Evolutionary conservation across 2,797 vertebrate genomes (phyloP).

Genomic region (Sebastes nivosus): DNA sequence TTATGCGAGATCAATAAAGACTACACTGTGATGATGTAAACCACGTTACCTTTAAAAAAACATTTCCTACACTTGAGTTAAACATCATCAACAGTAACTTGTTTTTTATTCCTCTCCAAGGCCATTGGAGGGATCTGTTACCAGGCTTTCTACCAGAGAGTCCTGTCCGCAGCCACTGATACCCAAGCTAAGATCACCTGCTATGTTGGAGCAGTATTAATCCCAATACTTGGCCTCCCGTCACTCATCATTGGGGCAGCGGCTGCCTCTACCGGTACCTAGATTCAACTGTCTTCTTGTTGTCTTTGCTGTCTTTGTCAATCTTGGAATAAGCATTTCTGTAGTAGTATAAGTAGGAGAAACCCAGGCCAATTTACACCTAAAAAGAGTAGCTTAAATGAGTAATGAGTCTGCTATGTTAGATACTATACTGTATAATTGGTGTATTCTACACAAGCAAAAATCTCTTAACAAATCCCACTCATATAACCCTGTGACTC

Average conservation of each 20-base stretch:
- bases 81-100: background rate
- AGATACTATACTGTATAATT: too few species aligned
- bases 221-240: slow-evolving; percentile 51
- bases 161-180: slow-evolving; percentile 38
- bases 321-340: background rate
- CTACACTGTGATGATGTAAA: background rate
- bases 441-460: background rate
- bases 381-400: background rate
- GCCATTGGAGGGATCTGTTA: slow-evolving; percentile 53
- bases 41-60: background rate
- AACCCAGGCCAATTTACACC: background rate
- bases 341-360: rapidly evolving
- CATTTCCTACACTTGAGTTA: background rate
- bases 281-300: background rate
- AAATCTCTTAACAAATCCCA: background rate
- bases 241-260: slow-evolving; percentile 53
- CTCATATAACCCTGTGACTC: background rate
- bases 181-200: slow-evolving; percentile 58
- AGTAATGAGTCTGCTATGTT: background rate
- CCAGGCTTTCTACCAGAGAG: slow-evolving; percentile 63
- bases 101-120: slow-evolving; percentile 11
- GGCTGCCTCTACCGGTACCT: slow-evolving; percentile 50
- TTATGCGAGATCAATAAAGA: background rate
- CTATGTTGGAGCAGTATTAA: slow-evolving; percentile 30
- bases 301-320: background rate